A percentile compares a stretch with the other conserved stretches of the same genome.
Evolutionary conservation across 2,888 invertebrate species (phyloP).

Genomic region (Leucophenga maculata): DNA sequence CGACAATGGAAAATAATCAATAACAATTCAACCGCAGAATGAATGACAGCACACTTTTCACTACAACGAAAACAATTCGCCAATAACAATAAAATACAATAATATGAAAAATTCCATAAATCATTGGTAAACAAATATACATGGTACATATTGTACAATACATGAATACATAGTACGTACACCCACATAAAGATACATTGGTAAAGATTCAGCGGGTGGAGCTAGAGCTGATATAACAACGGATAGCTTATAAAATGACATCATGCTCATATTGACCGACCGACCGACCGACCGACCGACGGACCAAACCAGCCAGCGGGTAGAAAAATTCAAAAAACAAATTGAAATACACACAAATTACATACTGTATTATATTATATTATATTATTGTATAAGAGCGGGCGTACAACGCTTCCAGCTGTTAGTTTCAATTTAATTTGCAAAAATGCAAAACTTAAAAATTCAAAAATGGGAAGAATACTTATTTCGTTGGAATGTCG

Average conservation of each 20-base stretch:
- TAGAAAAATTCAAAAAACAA: not conserved
- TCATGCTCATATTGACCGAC: slow-evolving; percentile 15
- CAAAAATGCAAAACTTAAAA: slow-evolving; percentile 3
- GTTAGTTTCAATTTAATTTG: slow-evolving; percentile 4
- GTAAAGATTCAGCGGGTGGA: no score
- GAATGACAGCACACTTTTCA: not conserved
- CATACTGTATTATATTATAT: no score
- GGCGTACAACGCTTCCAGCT: slow-evolving; percentile 4
- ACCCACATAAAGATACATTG: not conserved
- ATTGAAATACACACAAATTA: not conserved
- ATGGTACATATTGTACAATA: not conserved
- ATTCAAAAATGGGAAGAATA: not conserved
- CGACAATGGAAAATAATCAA: no score
- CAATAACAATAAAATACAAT: slow-evolving; percentile 10
- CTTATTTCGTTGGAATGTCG: not conserved
- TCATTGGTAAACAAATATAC: slow-evolving; percentile 19
- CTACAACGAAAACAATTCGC: not conserved
- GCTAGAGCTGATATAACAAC: not conserved
- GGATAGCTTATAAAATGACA: slow-evolving; percentile 20
- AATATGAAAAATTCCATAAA: slow-evolving; percentile 18
- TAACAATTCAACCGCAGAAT: no score
- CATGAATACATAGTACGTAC: not conserved
- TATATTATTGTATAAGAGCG: not conserved
- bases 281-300: not conserved
- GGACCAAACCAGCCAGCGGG: no score